Evolutionary conservation across 2,113 vertebrate genomes (phyloP).

Genomic region (Hiodon alosoides): DNA sequence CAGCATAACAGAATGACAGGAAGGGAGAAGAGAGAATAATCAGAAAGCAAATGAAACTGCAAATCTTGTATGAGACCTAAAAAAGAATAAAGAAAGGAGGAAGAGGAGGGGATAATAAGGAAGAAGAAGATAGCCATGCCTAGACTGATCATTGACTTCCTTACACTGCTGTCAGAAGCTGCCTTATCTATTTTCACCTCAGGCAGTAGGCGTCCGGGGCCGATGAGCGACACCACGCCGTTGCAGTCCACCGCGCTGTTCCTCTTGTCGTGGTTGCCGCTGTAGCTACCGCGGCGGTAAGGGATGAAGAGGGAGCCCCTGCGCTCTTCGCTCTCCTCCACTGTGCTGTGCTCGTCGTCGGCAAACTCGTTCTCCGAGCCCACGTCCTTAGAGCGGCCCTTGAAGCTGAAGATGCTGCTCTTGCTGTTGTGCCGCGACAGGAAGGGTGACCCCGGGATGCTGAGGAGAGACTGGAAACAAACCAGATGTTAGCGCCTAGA

Average conservation of each 20-base stretch:
- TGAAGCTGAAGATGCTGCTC: constrained; percentile 98
- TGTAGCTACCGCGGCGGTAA: constrained; percentile 88
- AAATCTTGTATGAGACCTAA: constrained; percentile 58
- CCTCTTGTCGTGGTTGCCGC: constrained; percentile 87
- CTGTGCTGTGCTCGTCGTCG: constrained; percentile 93
- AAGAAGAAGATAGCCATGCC: constrained; percentile 64
- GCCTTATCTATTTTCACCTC: constrained; percentile 96
- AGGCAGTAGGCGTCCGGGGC: constrained; percentile 88
- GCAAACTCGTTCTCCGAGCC: constrained; percentile 95
- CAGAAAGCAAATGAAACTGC: constrained; percentile 58
- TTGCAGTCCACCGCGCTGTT: constrained; percentile 99
- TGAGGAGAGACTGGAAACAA: not conserved
- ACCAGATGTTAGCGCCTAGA: too few species aligned
- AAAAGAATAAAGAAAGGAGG: constrained; percentile 32
- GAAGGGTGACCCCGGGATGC: not conserved
- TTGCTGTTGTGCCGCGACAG: constrained; percentile 83
- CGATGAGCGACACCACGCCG: constrained; percentile 94
- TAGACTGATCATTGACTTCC: constrained; percentile 69
- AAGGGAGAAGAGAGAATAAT: constrained; percentile 17
- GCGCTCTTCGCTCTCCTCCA: constrained; percentile 92
- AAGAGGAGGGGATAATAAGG: constrained; percentile 39
- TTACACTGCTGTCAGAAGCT: constrained; percentile 79
- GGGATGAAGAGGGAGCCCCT: constrained; percentile 93
- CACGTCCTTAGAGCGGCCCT: constrained; percentile 81
- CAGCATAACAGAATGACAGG: constrained; percentile 56